phyloP scores from a whole-genome alignment of 2,113 vertebrate genomes.

The Raja brachyura region DNA sequence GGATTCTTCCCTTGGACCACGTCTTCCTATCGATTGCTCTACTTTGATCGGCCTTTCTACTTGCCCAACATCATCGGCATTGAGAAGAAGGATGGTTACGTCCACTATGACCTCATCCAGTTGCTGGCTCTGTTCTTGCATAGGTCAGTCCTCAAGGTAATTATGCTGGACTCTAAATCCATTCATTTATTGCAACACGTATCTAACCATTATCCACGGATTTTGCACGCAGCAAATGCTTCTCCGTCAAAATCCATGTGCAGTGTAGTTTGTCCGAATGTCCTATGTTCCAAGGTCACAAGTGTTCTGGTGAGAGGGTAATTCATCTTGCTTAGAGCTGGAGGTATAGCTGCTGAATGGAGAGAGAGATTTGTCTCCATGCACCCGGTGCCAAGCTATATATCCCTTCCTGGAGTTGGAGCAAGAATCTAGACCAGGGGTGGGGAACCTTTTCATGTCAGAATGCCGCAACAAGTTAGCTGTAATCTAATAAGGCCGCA shows the following conservation, averaged over 20 bases:
- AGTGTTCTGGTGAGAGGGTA: too few relatives aligned
- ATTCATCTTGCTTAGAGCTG: too few relatives aligned
- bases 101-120: conserved; percentile 59
- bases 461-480: too few relatives aligned
- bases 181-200: not conserved
- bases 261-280: too few relatives aligned
- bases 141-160: conserved; percentile 58
- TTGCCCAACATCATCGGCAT: conserved; percentile 59
- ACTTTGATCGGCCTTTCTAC: conserved; percentile 59
- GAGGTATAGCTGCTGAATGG: too few relatives aligned
- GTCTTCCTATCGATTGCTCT: conserved; percentile 55
- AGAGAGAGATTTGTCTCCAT: not conserved
- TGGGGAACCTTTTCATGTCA: too few relatives aligned
- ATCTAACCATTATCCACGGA: not conserved
- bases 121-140: conserved; percentile 61
- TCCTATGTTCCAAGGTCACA: too few relatives aligned
- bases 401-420: not conserved
- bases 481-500: too few relatives aligned
- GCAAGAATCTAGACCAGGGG: too few relatives aligned
- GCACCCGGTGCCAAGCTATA: not conserved
- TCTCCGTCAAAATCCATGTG: too few relatives aligned
- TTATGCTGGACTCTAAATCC: not conserved
- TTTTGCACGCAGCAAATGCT: too few relatives aligned
- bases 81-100: conserved; percentile 58
- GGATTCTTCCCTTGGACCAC: conserved; percentile 71